Conservation (phyloP, 2,797 vertebrate genomes). For the Coccyzus lansbergi region DNA sequence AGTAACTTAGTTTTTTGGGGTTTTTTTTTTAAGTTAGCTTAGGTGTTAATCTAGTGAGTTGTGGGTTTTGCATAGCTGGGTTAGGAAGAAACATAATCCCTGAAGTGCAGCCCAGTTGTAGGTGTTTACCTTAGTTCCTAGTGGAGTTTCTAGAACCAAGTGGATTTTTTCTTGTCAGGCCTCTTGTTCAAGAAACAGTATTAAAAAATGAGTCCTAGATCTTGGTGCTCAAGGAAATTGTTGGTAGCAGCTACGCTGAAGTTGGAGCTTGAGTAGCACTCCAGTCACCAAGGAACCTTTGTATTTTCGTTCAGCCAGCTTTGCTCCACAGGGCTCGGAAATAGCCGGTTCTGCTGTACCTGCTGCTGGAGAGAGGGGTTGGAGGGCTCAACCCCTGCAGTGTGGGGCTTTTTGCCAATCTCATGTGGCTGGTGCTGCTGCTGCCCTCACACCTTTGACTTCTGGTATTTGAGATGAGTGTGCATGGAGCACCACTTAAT, state of each 20-base stretch:
- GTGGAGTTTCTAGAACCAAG: not conserved
- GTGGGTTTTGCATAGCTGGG: not conserved
- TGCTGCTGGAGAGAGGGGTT: not conserved
- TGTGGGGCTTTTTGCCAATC: fast-evolving
- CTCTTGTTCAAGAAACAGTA: not conserved
- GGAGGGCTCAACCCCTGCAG: not conserved
- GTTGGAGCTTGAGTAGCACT: not conserved
- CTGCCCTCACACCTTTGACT: not conserved
- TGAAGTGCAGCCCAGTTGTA: not conserved
- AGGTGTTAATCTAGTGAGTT: not conserved
- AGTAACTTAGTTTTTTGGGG: not conserved
- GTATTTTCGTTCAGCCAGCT: not conserved
- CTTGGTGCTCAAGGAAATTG: not conserved
- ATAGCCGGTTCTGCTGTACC: not conserved
- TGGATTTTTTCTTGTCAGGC: not conserved
- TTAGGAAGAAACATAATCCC: not conserved
- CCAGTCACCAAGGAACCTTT: not conserved
- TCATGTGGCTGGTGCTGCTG: fast-evolving
- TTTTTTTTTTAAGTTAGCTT: not conserved
- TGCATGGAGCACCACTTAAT: fast-evolving
- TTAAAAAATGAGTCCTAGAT: not conserved
- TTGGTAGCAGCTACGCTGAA: not conserved
- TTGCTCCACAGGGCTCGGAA: fast-evolving
- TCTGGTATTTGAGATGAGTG: not conserved
- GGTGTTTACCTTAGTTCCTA: not conserved